phyloP scores from a whole-genome alignment of 2,888 invertebrate genomes.

The Allacma fusca region DNA sequence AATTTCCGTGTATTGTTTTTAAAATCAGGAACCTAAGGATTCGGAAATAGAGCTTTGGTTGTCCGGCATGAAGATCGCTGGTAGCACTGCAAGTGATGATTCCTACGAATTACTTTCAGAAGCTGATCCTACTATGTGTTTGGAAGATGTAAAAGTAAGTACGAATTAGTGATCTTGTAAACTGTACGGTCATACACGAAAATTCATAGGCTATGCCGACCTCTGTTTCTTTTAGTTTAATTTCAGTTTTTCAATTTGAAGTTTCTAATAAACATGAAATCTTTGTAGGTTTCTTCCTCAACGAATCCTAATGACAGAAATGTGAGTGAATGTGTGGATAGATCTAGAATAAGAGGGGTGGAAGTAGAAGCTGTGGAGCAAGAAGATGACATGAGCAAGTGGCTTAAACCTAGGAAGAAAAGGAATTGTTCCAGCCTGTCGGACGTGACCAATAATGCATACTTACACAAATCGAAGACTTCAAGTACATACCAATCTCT shows the following conservation, averaged over 20 bases:
- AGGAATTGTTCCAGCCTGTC: background rate
- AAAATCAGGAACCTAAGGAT: constrained; percentile 27
- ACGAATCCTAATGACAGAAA: background rate
- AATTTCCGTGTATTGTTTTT: background rate
- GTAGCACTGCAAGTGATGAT: constrained; percentile 28
- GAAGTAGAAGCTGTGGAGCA: constrained; percentile 34
- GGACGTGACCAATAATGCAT: background rate
- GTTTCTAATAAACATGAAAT: background rate
- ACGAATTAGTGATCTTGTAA: no score
- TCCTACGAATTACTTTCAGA: constrained; percentile 48
- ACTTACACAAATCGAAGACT: constrained; percentile 14
- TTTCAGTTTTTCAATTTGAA: no score
- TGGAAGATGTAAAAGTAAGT: background rate
- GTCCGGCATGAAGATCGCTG: constrained; percentile 31
- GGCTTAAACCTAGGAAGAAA: constrained; percentile 53
- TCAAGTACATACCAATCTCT: constrained; percentile 22
- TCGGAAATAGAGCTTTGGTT: constrained; percentile 43
- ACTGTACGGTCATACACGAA: no score
- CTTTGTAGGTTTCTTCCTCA: background rate
- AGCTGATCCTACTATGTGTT: constrained; percentile 7
- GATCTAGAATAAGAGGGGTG: constrained; percentile 51
- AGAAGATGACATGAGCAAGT: constrained; percentile 51
- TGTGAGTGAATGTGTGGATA: constrained; percentile 34
- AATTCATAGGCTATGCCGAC: no score
- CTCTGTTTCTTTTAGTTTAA: no score